Percentiles rank a stretch among this genome's conserved stretches.
phyloP scores from a whole-genome alignment of 1,140 invertebrate species.

The Aphelinus certus region DNA sequence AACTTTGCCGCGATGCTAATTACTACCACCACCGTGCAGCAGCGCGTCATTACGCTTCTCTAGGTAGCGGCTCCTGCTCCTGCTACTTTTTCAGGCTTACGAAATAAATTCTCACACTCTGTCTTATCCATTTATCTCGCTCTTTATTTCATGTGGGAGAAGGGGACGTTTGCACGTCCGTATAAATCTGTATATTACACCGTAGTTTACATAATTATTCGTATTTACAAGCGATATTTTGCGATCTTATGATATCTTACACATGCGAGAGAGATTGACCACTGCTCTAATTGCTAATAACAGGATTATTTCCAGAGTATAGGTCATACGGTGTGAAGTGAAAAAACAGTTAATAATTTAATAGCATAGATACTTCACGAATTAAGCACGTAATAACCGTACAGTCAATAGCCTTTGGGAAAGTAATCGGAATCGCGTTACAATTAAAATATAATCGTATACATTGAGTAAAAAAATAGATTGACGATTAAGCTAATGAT shows the following conservation, averaged over 20 bases:
- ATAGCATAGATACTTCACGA: background rate
- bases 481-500: background rate
- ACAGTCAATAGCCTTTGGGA: background rate
- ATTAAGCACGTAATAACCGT: background rate
- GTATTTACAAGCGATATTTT: slow-evolving; percentile 55
- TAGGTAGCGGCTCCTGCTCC: background rate
- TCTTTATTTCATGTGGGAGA: slow-evolving; percentile 51
- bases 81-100: slow-evolving; percentile 53
- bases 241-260: slow-evolving; percentile 22
- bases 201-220: slow-evolving; percentile 52
- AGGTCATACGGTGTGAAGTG: background rate
- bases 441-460: background rate
- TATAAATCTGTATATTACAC: slow-evolving; percentile 50
- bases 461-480: background rate
- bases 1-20: slow-evolving; percentile 55
- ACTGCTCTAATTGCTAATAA: background rate
- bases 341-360: slow-evolving; percentile 3
- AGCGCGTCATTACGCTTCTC: slow-evolving; percentile 55
- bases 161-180: slow-evolving; percentile 36
- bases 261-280: slow-evolving; percentile 5
- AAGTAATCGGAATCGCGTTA: background rate
- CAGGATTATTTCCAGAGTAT: slow-evolving; percentile 9
- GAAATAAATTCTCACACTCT: slow-evolving; percentile 64
- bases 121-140: slow-evolving; percentile 54
- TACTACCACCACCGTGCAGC: slow-evolving; percentile 48